A percentile compares a stretch with the other conserved stretches of the same genome.
Evolutionary conservation across 2,113 vertebrate species (phyloP).

Genomic region (Parotia lawesii): DNA sequence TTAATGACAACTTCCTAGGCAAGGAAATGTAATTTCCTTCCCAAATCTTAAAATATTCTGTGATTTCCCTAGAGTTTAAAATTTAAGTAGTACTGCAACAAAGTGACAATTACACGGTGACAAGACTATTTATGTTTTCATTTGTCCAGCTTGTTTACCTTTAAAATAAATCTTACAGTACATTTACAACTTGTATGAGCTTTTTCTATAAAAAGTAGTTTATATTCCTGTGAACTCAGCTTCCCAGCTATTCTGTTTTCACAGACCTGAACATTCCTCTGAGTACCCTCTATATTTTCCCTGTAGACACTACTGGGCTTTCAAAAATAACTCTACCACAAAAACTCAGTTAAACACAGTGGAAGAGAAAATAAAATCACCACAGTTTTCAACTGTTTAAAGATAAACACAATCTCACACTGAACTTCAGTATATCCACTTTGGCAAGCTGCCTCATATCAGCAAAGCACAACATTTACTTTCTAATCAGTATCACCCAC

Average conservation of each 20-base stretch:
- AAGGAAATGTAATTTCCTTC: background rate
- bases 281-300: background rate
- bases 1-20: background rate
- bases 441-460: background rate
- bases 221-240: background rate
- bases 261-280: background rate
- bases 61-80: background rate
- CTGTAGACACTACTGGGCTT: background rate
- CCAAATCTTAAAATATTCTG: background rate
- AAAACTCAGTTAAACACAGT: background rate
- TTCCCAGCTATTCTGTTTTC: background rate
- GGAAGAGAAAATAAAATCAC: background rate
- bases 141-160: background rate
- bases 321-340: background rate
- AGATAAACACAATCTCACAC: background rate
- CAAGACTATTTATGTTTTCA: background rate
- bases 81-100: background rate
- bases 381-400: background rate
- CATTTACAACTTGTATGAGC: background rate
- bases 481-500: background rate
- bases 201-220: background rate
- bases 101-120: background rate
- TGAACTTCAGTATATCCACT: background rate
- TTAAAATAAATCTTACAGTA: background rate
- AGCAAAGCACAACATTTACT: background rate